These are phyloP conservation scores for Scomberomorus guttatus DNA, from an alignment of 2,797 vertebrate genomes.

Conservation along the genomic window DNA sequence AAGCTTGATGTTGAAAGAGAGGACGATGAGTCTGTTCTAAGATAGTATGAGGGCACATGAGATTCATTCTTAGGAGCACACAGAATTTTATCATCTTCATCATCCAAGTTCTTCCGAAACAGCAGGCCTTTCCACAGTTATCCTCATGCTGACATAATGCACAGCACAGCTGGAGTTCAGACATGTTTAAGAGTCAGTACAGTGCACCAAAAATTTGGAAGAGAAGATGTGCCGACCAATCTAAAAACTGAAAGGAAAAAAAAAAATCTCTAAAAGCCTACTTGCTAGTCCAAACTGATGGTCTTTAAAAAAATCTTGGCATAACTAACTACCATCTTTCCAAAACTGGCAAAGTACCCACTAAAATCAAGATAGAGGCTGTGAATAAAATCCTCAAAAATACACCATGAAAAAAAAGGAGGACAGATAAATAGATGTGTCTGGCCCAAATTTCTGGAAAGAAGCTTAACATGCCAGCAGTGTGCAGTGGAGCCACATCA, in stretches of 20 bases:
- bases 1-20: background rate
- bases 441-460: conserved; percentile 63
- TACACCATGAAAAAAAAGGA: conserved; percentile 16
- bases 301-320: background rate
- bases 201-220: background rate
- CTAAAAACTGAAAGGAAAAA: background rate
- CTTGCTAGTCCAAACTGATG: background rate
- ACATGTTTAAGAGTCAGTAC: background rate
- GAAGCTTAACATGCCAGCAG: conserved; percentile 55
- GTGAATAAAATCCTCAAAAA: conserved; percentile 39
- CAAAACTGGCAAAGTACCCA: conserved; percentile 15
- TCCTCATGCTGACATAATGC: conserved; percentile 2
- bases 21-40: background rate
- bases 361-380: conserved; percentile 42
- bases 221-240: background rate
- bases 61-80: background rate
- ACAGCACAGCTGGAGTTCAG: conserved; percentile 2
- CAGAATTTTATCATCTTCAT: background rate
- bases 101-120: conserved; percentile 10
- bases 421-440: conserved; percentile 44
- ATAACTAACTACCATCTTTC: background rate
- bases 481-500: conserved; percentile 49
- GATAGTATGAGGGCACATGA: no score
- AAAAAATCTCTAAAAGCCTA: background rate
- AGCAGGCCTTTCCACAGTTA: conserved; percentile 1